Base-by-base conservation (phyloP, 1,140 invertebrate genomes). In the Metopolophium dirhodum region DNA sequence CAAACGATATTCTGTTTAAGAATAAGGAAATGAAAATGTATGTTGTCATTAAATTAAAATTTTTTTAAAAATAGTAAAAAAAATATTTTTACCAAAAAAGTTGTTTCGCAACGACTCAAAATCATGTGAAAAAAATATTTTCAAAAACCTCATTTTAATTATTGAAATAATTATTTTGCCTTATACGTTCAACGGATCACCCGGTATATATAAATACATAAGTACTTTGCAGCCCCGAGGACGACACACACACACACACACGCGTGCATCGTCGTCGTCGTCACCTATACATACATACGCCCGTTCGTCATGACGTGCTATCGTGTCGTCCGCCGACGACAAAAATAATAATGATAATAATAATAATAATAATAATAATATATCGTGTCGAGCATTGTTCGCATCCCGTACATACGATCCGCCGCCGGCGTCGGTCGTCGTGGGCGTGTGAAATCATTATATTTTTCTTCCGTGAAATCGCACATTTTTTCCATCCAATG, bases 401-500 rank as follows among this genome's bases (percentile, higher is more conserved):
- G 54, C 30, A 18, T 68, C 61, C 30, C 61, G 61, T n/a, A 3
- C 22, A 7, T 30, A 68, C 30, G 9, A 77, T 51, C n/a, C 30
- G 86, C 86, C 86, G 86, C 47, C 41, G 41, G 18, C 86, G 45
- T 35, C 87, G 87, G 54, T 49, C 30, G n/a, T 86, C 45, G 82
- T 57, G 91, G 91, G 82, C 91, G 91, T 93, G 91, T 86, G 91
- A 92, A 92, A 92, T 49, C 82, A 26, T n/a, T 68, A n/a, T 68
- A 7, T 82, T 93, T 41, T 85, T 93, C 82, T 83, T 35, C 77
- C 91, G 91, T 85, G 91, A 86, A 86, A 86, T 93, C 82, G 91
- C 91, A 45, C 91, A 54, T 93, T 93, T 68, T 86, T 57, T n/a
- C 45, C 82, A 11, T 57, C 49, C 11, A 61, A 49, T n/a, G 9